Base-by-base conservation (phyloP, 2,113 vertebrate species). In the Zosterops borbonicus region DNA sequence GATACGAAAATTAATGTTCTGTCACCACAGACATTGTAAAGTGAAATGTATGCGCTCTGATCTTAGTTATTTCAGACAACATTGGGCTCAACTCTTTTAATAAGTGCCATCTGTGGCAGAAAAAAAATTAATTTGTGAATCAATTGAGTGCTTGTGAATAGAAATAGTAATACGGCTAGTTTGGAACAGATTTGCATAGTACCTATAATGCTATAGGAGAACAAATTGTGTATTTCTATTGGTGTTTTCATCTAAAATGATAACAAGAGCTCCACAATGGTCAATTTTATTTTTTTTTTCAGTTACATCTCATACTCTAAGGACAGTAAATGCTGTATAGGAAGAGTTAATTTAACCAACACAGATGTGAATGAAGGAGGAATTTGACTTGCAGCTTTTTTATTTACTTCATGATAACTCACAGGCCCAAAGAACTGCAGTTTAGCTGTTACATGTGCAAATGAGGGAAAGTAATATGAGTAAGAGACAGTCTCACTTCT, bases 1-100 rank as follows among this genome's bases (percentile, higher is more conserved):
- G 70, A 63, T 91, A 62, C 10, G 73, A 93, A 95, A 95, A 89
- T 86, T 71, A 87, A 91, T 79, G 21, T 75, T 89, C 53, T 90
- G 65, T 87, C 65, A 62, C 80, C 53, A 39, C 21, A 46, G 41
- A 39, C 41, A 37, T 79, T 84, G 31, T 68, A 47, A 90, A 92
- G 37, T 83, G 60, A 89, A 90, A 79, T 53, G 33, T 82, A 12
- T 50, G 33, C 11, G 6, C 46, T 81, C 58, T 87, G 37, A 68
- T 92, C 60, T 81, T 86, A 46, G 68, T 81, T 89, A 75, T 65
- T 92, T 89, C 69, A 87, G 79, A 84, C 41, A 94, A 74, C 37
- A 28, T 39, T 65, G 58, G 42, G 21, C 44, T 90, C 44, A 89
- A 65, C 53, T 53, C 27, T 95, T 78, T 47, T 22, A 37, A 50